Evolutionary conservation across 2,113 vertebrate genomes (phyloP).

Genomic region (Paralichthys olivaceus): DNA sequence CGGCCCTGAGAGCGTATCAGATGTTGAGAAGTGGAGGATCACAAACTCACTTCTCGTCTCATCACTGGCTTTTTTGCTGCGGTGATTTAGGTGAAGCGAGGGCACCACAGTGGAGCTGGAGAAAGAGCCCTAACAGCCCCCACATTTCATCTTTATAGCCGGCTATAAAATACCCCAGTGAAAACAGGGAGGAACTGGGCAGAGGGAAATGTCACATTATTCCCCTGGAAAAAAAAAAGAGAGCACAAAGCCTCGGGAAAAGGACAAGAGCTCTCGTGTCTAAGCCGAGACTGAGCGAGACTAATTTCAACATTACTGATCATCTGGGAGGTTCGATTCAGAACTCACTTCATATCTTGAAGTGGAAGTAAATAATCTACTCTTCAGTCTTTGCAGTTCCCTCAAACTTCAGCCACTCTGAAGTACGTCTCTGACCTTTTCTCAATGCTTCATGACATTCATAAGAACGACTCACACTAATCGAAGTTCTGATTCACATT

Average conservation of each 20-base stretch:
- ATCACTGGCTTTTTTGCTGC: conserved; percentile 14
- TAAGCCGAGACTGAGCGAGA: conserved; percentile 26
- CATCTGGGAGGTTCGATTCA: neutral
- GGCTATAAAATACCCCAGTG: conserved; percentile 69
- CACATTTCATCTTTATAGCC: conserved; percentile 80
- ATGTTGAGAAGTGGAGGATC: conserved; percentile 29
- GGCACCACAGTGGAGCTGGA: conserved; percentile 40
- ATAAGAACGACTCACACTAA: conserved; percentile 11
- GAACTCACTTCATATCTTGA: conserved; percentile 4
- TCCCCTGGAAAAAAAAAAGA: conserved; percentile 37
- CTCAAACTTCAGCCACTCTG: neutral
- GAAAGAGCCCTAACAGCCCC: conserved; percentile 61
- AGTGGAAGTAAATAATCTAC: neutral
- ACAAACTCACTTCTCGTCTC: conserved; percentile 30
- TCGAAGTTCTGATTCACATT: conserved; percentile 39
- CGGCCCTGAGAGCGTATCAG: conserved; percentile 18
- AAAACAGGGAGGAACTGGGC: conserved; percentile 65
- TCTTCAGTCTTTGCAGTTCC: neutral
- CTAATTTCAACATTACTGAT: conserved; percentile 18
- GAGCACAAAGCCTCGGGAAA: conserved; percentile 43
- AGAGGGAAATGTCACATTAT: conserved; percentile 74
- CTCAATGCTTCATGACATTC: conserved; percentile 15
- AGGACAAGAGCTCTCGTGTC: conserved; percentile 67
- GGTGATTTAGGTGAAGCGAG: conserved; percentile 56
- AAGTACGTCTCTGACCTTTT: conserved; percentile 46